phyloP scores from a whole-genome alignment of 2,888 invertebrate genomes.

The Stictocephala bisonia region DNA sequence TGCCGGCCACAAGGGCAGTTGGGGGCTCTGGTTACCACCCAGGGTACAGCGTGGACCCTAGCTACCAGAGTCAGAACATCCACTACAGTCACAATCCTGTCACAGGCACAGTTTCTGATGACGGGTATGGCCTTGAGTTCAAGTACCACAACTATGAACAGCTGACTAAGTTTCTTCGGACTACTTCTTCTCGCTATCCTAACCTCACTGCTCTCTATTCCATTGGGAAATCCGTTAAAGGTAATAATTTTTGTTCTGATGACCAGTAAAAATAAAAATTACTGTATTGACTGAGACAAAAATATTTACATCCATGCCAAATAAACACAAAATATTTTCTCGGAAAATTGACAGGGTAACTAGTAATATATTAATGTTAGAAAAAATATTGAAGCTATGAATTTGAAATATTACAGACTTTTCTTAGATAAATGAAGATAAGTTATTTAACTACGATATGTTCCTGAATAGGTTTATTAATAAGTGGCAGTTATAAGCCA shows the following conservation, averaged over 20 bases:
- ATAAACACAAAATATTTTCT: too few species aligned
- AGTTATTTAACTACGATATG: too few species aligned
- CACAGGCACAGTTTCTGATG: conserved; percentile 31
- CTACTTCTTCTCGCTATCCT: conserved; percentile 83
- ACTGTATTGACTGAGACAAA: too few species aligned
- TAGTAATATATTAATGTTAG: too few species aligned
- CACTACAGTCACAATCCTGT: conserved; percentile 24
- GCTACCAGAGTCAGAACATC: conserved; percentile 35
- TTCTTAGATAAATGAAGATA: too few species aligned
- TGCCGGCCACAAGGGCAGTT: conserved; percentile 35
- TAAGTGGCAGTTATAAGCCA: too few species aligned
- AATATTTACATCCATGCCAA: too few species aligned
- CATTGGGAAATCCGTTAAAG: conserved; percentile 93
- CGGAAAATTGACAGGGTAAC: too few species aligned
- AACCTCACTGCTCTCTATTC: conserved; percentile 91
- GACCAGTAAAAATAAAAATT: neutral
- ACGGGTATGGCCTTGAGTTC: conserved; percentile 72
- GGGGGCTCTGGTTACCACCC: conserved; percentile 19
- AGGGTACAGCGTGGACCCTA: conserved; percentile 16
- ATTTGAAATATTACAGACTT: too few species aligned
- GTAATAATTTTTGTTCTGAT: conserved; percentile 65
- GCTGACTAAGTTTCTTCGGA: conserved; percentile 83
- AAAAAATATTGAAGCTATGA: too few species aligned
- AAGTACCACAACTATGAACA: conserved; percentile 87
- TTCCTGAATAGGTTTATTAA: too few species aligned